Evolutionary conservation across 2,888 invertebrate genomes (phyloP), one percentile per base, ranked within the genome.

Genomic region (Dasysyrphus tricinctus): DNA sequence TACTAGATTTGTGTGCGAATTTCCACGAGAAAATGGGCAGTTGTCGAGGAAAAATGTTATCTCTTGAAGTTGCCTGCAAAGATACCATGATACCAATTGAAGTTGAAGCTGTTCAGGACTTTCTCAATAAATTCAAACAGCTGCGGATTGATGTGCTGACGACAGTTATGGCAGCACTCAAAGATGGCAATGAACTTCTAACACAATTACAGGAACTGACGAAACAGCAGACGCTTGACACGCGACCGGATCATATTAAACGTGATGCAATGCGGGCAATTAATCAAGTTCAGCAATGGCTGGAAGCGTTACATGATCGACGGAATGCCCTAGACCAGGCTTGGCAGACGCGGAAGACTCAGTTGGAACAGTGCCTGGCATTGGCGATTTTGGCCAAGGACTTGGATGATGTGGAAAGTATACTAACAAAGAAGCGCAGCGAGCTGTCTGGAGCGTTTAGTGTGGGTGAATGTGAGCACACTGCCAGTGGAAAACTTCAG

Each of bases 321-420:
- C 93, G 97, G 83, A 95, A 95, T 89, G 93, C 94, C 88, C 93
- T 97, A 81, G 97, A 97, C 91, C 93, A 93, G 9, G 94, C 94
- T 51, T 95, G 95, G 93, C 94, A 94, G 88, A 94, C 94, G 88
- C 93, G 96, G 88, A 96, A 96, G 92, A 94, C 94, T 8, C 95
- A 96, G 90, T 93, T 97, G 89, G 97, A 97, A 90, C 96, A 97
- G 91, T 96, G 96, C 89, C 93, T 96, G 81, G 96, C 96, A 47
- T 92, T 97, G 78, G 95, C 96, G 63, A 93, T 96, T 89, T 93
- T 97, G 47, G 96, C 96, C 65, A 94, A 94, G 61, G 97, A 97
- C 91, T 93, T 97, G 69, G 93, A 94, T 63, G 94, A 95, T 88
- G 92, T 96, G 39, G 95, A 96, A 89, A 93, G 94, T 24, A 93